Base-by-base conservation (phyloP, 1,140 invertebrate genomes). In the Oryctes rhinoceros region DNA sequence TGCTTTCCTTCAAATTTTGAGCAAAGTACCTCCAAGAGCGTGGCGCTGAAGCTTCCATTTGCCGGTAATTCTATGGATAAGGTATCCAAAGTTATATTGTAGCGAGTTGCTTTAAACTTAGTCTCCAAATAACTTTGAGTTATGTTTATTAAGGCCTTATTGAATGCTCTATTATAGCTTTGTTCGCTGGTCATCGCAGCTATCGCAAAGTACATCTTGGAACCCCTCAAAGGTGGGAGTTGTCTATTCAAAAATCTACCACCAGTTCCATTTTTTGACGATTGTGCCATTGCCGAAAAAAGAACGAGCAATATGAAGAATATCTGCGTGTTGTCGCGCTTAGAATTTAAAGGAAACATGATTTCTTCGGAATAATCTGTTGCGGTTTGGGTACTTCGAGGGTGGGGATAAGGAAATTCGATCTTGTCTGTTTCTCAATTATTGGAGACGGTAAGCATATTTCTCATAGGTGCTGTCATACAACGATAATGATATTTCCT, bases 41-140 rank as follows among this genome's bases (percentile, higher is more conserved):
- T 83, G 35, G 84, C 84, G 71, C 86, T 88, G 81, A 89, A 89
- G 80, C 84, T 86, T 9, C 87, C 86, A 81, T 87, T 86, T 71
- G 85, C 83, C 37, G 87, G 87, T 59, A 88, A 81, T 67, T 87
- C 86, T 59, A 88, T 85, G 4, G 85, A 82, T 67, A 88, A 80
- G 13, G 87, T 86, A 49, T 87, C 86, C 80, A 88, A 78, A 44
- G 81, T 85, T 24, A 87, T 83, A 76, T 87, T 87, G 79, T 85
- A 85, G 30, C 49, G 79, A 44, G 81, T 77, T 30, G 79, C 83
- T 44, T 83, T 81, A 24, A 81, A 78, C 62, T 80, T 83, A 9
- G 81, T 81, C 39, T 83, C 78, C 53, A 86, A 78, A 77, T 85
- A 85, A 15, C 83, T 82, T 78, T 85, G 85, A 0, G 87, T 88